Conservation (phyloP, 2,113 vertebrate genomes). For the Leptodactylus fuscus region DNA sequence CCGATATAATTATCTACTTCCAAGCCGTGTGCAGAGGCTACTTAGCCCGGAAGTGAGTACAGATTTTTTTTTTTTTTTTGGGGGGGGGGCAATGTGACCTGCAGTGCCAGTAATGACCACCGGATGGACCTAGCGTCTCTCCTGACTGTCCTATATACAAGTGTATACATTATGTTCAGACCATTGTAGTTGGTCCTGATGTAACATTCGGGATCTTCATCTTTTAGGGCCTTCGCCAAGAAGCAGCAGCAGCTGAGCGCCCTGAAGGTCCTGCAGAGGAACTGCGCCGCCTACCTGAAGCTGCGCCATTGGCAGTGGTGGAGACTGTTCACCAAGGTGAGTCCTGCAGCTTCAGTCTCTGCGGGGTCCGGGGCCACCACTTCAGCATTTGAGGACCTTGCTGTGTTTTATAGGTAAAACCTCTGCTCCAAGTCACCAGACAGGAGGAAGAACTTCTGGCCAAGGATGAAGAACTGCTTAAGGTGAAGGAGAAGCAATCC, state of each 20-base stretch:
- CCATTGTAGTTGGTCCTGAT: neutral
- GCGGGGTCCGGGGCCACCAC: too few species aligned
- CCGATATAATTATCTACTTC: constrained; percentile 98
- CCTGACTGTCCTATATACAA: too few species aligned
- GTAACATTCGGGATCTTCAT: neutral
- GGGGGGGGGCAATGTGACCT: too few species aligned
- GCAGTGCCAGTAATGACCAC: neutral
- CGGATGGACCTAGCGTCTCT: neutral
- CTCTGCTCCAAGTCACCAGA: constrained; percentile 95
- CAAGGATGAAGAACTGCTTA: constrained; percentile 94
- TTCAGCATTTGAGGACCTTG: neutral
- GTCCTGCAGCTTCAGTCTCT: neutral
- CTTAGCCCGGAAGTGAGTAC: constrained; percentile 91
- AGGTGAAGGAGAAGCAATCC: constrained; percentile 94
- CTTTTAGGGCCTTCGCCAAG: constrained; percentile 90
- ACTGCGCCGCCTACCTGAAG: constrained; percentile 95
- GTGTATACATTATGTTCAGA: too few species aligned
- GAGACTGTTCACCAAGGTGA: constrained; percentile 97
- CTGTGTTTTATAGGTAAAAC: constrained; percentile 86
- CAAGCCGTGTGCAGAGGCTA: constrained; percentile 96
- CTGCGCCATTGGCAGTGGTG: constrained; percentile 99
- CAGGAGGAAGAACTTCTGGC: constrained; percentile 97
- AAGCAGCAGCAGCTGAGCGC: constrained; percentile 97
- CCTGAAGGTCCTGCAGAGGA: constrained; percentile 95
- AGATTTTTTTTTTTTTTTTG: neutral